Percentiles rank a stretch among this genome's conserved stretches.
Evolutionary conservation across 2,888 invertebrate genomes (phyloP).

Genomic region (Caenorhabditis virilis): DNA sequence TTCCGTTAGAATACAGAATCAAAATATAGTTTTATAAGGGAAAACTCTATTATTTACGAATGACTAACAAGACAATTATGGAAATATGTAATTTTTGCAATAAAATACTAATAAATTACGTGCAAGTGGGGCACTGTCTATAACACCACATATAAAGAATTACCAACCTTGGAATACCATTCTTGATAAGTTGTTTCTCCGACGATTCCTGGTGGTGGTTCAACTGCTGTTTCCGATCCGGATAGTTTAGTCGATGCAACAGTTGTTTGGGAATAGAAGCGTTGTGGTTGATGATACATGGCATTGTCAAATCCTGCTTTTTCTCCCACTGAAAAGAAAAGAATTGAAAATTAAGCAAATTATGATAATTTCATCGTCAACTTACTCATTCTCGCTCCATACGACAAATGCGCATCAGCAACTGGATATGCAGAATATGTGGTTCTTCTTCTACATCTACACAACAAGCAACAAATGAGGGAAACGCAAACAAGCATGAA

Average conservation of each 20-base stretch:
- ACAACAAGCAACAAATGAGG: conserved; percentile 38
- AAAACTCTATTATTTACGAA: no score
- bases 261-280: conserved; percentile 51
- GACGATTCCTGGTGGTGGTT: conserved; percentile 53
- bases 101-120: no score
- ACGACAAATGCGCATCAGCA: conserved; percentile 39
- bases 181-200: conserved; percentile 67
- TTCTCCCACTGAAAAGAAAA: conserved; percentile 33
- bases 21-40: no score
- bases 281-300: conserved; percentile 43
- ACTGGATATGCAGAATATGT: conserved; percentile 49
- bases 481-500: conserved; percentile 30
- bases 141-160: no score
- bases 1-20: no score
- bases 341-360: not conserved
- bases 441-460: conserved; percentile 34
- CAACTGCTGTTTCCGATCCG: conserved; percentile 21
- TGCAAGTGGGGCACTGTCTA: no score
- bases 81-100: no score
- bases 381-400: conserved; percentile 44
- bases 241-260: conserved; percentile 41
- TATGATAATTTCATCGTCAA: not conserved
- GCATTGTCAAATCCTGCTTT: conserved; percentile 56
- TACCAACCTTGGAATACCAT: conserved; percentile 66
- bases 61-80: no score